These are phyloP conservation scores for Agrochola macilenta DNA, from an alignment of 2,888 invertebrate species.

Conservation along the genomic window DNA sequence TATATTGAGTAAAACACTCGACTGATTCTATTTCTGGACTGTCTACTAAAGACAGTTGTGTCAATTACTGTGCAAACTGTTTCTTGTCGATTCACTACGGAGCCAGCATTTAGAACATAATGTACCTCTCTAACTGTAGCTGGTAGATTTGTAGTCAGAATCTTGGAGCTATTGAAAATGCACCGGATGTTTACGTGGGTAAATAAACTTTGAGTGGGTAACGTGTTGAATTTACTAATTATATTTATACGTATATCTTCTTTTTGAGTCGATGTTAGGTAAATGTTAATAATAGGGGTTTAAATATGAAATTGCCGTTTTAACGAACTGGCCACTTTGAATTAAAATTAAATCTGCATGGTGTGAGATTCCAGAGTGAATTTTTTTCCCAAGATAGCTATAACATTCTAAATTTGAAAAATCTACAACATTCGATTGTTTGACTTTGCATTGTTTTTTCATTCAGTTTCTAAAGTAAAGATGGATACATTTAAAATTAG, in stretches of 20 bases:
- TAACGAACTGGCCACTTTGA: too few relatives aligned
- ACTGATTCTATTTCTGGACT: conserved; percentile 32
- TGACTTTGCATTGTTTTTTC: too few relatives aligned
- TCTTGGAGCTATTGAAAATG: neutral
- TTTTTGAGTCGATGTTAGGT: neutral
- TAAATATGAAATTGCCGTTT: too few relatives aligned
- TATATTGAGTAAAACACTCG: conserved; percentile 4
- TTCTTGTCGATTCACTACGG: conserved; percentile 20
- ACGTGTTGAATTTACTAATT: neutral
- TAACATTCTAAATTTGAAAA: too few relatives aligned
- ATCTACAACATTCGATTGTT: too few relatives aligned
- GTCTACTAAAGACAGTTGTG: conserved; percentile 31
- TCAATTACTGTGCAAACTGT: conserved; percentile 42
- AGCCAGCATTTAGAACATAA: conserved; percentile 21
- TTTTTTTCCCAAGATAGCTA: too few relatives aligned
- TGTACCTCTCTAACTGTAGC: neutral
- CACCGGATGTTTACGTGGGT: neutral
- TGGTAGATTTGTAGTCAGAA: neutral
- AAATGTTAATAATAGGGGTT: too few relatives aligned
- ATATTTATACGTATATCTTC: neutral
- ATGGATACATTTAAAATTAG: too few relatives aligned
- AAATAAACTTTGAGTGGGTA: neutral
- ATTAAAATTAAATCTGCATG: too few relatives aligned
- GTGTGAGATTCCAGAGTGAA: too few relatives aligned
- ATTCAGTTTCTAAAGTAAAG: too few relatives aligned